These are phyloP conservation scores for Cyprinodon brontotheroides DNA, from an alignment of 2,113 vertebrate species.

Conservation along the genomic window DNA sequence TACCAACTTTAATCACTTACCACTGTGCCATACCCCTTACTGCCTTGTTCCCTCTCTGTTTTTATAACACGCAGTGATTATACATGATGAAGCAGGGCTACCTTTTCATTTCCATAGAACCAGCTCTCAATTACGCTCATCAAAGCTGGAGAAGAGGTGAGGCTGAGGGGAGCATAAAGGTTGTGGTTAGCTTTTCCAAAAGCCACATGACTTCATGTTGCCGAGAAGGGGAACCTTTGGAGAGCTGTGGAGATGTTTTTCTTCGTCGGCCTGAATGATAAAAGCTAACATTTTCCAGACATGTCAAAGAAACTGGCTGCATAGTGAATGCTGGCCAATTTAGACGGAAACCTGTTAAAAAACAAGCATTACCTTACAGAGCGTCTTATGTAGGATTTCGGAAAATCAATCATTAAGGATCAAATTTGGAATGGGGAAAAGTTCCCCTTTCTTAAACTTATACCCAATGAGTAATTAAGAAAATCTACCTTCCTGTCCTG, in stretches of 20 bases:
- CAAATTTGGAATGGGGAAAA: background rate
- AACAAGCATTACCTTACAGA: background rate
- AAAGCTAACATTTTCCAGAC: slow-evolving; percentile 63
- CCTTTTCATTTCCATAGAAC: slow-evolving; percentile 71
- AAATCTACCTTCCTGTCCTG: background rate
- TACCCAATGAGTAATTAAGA: background rate
- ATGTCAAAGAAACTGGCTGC: slow-evolving; percentile 44
- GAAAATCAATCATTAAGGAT: background rate
- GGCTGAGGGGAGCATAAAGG: background rate
- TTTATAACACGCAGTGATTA: slow-evolving; percentile 61
- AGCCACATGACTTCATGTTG: slow-evolving; percentile 56
- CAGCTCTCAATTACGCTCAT: slow-evolving; percentile 65
- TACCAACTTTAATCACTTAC: background rate
- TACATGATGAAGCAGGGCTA: slow-evolving; percentile 55
- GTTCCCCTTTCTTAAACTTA: background rate
- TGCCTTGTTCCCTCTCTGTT: slow-evolving; percentile 38
- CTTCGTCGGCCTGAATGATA: slow-evolving; percentile 43
- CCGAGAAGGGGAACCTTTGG: slow-evolving; percentile 33
- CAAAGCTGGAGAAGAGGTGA: slow-evolving; percentile 48
- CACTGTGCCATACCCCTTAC: background rate
- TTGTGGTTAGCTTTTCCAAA: slow-evolving; percentile 64
- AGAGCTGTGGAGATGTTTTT: slow-evolving; percentile 39
- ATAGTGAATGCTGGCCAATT: background rate
- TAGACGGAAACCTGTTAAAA: slow-evolving; percentile 22
- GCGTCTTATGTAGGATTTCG: no score